Conservation (phyloP, 2,797 vertebrate genomes). For the Sebastes iracundus region DNA sequence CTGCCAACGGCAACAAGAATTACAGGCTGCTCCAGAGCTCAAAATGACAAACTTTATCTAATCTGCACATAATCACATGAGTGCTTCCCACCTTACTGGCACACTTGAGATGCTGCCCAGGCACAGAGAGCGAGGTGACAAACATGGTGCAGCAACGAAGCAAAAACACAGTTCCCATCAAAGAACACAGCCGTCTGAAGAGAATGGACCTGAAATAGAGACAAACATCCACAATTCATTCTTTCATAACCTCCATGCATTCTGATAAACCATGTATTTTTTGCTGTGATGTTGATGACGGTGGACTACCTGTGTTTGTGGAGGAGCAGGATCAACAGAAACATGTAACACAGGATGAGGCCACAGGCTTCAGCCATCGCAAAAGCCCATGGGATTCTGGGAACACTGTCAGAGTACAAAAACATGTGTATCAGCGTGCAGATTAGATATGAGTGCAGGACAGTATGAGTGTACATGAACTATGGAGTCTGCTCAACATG, state of each 20-base stretch:
- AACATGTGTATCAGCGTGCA: conserved; percentile 32
- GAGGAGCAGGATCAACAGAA: conserved; percentile 92
- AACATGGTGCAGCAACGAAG: conserved; percentile 95
- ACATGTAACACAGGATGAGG: conserved; percentile 92
- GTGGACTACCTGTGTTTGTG: conserved; percentile 93
- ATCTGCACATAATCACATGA: neutral
- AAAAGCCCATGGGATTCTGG: conserved; percentile 97
- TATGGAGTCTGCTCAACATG: conserved; percentile 22
- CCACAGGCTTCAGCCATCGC: conserved; percentile 97
- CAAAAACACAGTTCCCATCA: conserved; percentile 96
- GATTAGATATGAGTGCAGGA: conserved; percentile 49
- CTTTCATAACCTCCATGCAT: neutral
- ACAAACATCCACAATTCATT: neutral
- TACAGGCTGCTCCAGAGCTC: neutral
- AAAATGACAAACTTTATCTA: neutral
- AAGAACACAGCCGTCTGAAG: conserved; percentile 91
- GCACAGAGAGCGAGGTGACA: conserved; percentile 94
- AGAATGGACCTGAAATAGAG: conserved; percentile 89
- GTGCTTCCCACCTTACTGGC: conserved; percentile 87
- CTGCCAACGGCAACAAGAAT: neutral
- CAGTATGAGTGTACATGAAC: conserved; percentile 9
- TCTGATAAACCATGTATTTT: neutral
- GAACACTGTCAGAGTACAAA: conserved; percentile 83
- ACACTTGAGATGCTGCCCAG: conserved; percentile 91
- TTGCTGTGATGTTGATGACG: neutral